Base-by-base conservation (phyloP, 2,888 invertebrate genomes). In the Lithodes maja region DNA sequence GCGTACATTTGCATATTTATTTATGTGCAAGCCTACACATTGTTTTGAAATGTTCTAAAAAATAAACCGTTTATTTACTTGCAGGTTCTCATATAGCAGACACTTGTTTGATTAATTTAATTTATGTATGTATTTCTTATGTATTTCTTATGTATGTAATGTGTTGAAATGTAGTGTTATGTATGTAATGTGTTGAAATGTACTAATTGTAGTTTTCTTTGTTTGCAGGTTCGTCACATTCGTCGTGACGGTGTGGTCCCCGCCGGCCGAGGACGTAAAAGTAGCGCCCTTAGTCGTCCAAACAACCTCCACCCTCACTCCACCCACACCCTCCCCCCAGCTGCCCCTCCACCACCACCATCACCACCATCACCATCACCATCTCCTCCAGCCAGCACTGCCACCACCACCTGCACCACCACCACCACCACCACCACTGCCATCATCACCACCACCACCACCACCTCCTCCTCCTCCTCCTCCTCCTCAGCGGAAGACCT, bases 201-300 rank as follows among this genome's bases (percentile, higher is more conserved):
- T 33, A 33, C 33, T 61, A 12, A 7, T 61, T 61, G 74, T 17
- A 3, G 7, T 1, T 71, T 15, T 71, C 2, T 52, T 71, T 53
- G 50, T 83, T 77, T 85, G n/a, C 84, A 85, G 84, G 84, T 85
- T 5, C 84, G 84, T 15, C 84, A 85, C 54, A 85, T 85, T 61
- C 75, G 84, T 2, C 55, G 84, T 49, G 84, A 85, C 71, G 84
- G 84, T 0, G 84, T 85, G 17, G 33, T 77, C 15, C 84, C 84
- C 9, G 84, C 68, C 5, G 50, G 69, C 3, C 7, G 77, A 2
- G 77, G 81, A 15, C 61, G 81, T 9, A 5, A 77, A 5, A 85
- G 77, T 49, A 85, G 53, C 50, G 50, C 84, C 78, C 84, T 85
- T 15, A 85, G 61, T 50, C 54, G 84, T 3, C 84, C 84, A 9